These are phyloP conservation scores for Helogale parvula DNA, from an alignment of 2,113 vertebrate species.

Conservation along the genomic window DNA sequence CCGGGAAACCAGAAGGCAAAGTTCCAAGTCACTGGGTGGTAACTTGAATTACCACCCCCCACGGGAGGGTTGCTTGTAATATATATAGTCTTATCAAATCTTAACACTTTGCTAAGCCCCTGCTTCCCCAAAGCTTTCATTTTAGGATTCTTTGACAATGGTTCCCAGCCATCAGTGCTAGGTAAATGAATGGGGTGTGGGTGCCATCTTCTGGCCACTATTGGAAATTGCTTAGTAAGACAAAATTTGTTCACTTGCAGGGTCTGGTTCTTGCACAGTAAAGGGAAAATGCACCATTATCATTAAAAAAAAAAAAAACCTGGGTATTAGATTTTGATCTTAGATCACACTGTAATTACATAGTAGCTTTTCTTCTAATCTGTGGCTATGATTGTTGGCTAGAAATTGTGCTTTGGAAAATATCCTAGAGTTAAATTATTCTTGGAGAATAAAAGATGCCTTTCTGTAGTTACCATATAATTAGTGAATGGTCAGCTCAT, in stretches of 20 bases:
- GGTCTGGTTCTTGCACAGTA: neutral
- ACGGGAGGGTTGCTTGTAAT: neutral
- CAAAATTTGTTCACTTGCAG: neutral
- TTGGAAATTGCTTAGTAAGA: conserved; percentile 5
- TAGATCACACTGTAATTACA: neutral
- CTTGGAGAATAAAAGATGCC: neutral
- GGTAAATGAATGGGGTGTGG: neutral
- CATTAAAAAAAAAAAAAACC: neutral
- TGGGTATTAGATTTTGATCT: neutral
- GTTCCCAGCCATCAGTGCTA: neutral
- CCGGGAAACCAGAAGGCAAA: neutral
- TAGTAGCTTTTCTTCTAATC: neutral
- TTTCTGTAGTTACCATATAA: neutral
- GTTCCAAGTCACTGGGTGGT: neutral
- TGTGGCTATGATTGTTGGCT: neutral
- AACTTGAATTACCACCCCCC: neutral
- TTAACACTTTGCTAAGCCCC: neutral
- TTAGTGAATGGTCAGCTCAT: neutral
- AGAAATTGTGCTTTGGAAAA: neutral
- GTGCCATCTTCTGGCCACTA: conserved; percentile 56
- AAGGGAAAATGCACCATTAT: neutral
- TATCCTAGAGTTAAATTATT: neutral
- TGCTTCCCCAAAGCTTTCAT: neutral
- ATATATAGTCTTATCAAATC: neutral
- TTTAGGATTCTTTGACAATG: neutral